Evolutionary conservation across 2,113 vertebrate species (phyloP).

Genomic region (Nannobrachium achirus): DNA sequence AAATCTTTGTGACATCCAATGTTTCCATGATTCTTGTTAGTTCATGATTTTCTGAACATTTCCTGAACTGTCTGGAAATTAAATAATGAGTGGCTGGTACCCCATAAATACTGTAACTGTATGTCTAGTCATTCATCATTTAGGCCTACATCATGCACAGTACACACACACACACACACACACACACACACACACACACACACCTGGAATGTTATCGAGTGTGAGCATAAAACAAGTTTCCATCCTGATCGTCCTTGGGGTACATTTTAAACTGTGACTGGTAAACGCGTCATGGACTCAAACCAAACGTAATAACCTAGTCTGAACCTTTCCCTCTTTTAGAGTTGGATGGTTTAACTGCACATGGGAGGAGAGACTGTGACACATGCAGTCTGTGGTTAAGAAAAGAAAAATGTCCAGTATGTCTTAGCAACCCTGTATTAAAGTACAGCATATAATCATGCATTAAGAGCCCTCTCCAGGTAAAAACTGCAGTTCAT

Average conservation of each 20-base stretch:
- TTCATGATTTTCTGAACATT: constrained; percentile 32
- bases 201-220: constrained; percentile 42
- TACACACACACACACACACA: constrained; percentile 9
- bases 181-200: constrained; percentile 22
- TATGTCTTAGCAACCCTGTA: constrained; percentile 31
- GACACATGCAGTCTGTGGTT: constrained; percentile 13
- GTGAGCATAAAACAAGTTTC: constrained; percentile 26
- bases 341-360: neutral
- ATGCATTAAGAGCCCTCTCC: constrained; percentile 7
- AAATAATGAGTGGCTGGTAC: constrained; percentile 30
- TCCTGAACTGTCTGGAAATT: constrained; percentile 48
- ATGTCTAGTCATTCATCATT: constrained; percentile 36
- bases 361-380: constrained; percentile 24
- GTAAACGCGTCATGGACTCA: constrained; percentile 43
- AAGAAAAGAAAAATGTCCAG: constrained; percentile 22
- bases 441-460: neutral
- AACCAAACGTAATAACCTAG: constrained; percentile 19
- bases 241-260: constrained; percentile 40
- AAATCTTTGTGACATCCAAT: constrained; percentile 19
- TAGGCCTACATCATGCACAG: too few relatives aligned
- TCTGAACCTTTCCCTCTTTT: neutral
- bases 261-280: constrained; percentile 31
- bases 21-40: constrained; percentile 23
- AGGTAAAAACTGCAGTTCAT: neutral
- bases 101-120: constrained; percentile 20